These are phyloP conservation scores for Drosophila pseudoobscura DNA, from an alignment of 1,140 invertebrate genomes.

Conservation along the genomic window DNA sequence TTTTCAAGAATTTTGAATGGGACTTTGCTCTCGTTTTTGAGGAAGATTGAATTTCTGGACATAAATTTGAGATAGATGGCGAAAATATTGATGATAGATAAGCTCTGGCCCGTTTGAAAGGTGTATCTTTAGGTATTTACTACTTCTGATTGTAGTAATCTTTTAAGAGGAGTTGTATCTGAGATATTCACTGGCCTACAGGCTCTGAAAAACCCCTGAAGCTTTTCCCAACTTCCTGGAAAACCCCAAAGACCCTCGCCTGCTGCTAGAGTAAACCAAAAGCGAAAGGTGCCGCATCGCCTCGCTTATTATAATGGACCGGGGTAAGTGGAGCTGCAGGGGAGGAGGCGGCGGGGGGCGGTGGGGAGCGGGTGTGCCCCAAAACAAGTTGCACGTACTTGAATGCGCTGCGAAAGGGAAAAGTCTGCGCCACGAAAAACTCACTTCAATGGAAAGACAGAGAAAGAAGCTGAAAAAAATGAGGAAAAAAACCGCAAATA, in stretches of 20 bases:
- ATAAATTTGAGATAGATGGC: no score
- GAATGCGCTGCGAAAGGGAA: constrained; percentile 51
- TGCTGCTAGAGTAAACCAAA: constrained; percentile 30
- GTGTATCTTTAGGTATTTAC: no score
- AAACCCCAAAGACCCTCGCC: constrained; percentile 4
- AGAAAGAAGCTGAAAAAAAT: constrained; percentile 29
- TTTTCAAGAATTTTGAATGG: not conserved
- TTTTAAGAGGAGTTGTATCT: no score
- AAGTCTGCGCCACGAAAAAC: constrained; percentile 37
- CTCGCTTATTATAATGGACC: constrained; percentile 44
- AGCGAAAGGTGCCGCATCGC: constrained; percentile 62
- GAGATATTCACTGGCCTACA: not conserved
- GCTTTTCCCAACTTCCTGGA: not conserved
- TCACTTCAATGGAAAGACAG: constrained; percentile 44
- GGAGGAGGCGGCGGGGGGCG: not conserved
- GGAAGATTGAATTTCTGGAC: no score
- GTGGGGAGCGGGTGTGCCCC: constrained; percentile 2
- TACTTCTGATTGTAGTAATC: no score
- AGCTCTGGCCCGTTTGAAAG: no score
- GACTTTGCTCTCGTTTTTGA: no score
- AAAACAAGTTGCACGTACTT: constrained; percentile 74
- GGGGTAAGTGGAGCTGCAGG: constrained; percentile 12
- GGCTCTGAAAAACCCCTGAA: no score
- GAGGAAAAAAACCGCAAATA: constrained; percentile 62
- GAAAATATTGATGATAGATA: no score